Conservation (phyloP, 35 echinoderm and acorn worm species). For the Lytechinus pictus region DNA sequence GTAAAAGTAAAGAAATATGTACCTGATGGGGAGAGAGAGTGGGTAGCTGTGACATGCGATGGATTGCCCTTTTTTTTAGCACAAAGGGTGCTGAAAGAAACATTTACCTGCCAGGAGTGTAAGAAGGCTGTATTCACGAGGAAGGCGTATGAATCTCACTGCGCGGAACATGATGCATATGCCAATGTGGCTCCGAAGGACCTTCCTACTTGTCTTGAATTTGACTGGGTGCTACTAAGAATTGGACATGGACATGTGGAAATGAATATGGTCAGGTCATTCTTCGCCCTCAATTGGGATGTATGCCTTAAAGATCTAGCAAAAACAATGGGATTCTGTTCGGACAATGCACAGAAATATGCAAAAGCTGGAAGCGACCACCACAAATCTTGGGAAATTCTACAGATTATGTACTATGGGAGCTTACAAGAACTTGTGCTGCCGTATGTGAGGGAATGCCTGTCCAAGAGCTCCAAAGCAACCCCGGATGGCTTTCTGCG, state of each 20-base stretch:
- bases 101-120: too few relatives aligned
- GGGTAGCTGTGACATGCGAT: too few relatives aligned
- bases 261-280: slow-evolving; percentile 71
- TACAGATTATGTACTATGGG: slow-evolving; percentile 45
- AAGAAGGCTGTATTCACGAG: too few relatives aligned
- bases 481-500: slow-evolving; percentile 52
- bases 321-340: slow-evolving; percentile 49
- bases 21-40: not conserved
- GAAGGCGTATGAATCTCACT: too few relatives aligned
- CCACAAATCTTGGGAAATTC: slow-evolving; percentile 60
- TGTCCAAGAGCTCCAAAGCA: slow-evolving; percentile 16
- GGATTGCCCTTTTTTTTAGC: too few relatives aligned
- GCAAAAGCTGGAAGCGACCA: slow-evolving; percentile 60
- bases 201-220: slow-evolving; percentile 16
- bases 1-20: slow-evolving; percentile 21
- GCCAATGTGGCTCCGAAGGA: not conserved
- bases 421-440: slow-evolving; percentile 59
- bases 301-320: slow-evolving; percentile 55
- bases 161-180: not conserved
- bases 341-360: slow-evolving; percentile 61
- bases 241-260: slow-evolving; percentile 42
- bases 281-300: slow-evolving; percentile 64
- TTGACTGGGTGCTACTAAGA: slow-evolving; percentile 68
- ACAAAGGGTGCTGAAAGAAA: too few relatives aligned
- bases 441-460: too few relatives aligned